phyloP scores from a whole-genome alignment of 1,140 invertebrate species.

The Pachypsylla venusta region DNA sequence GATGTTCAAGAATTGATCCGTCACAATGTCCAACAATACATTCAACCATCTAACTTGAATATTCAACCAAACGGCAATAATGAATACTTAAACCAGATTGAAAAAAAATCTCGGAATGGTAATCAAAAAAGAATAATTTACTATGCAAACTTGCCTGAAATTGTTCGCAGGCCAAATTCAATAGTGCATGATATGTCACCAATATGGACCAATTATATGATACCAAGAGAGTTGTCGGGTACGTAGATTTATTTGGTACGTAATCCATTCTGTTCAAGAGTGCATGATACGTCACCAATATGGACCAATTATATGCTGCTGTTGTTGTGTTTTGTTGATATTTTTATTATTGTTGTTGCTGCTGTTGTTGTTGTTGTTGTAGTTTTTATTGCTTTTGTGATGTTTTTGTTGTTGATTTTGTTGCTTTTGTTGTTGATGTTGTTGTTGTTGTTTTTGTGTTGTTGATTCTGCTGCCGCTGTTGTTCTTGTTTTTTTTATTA shows the following conservation, averaged over 20 bases:
- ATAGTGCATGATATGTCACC: neutral
- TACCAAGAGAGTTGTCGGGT: neutral
- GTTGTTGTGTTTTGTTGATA: too few relatives aligned
- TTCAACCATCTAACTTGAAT: neutral
- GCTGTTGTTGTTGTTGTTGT: too few relatives aligned
- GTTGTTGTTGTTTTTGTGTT: too few relatives aligned
- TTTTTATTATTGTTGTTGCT: too few relatives aligned
- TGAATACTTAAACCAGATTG: neutral
- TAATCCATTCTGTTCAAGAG: too few relatives aligned
- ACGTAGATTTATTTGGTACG: neutral
- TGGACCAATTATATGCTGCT: constrained; percentile 1
- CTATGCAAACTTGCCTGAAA: constrained; percentile 34
- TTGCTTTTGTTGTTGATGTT: too few relatives aligned
- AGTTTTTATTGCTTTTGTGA: too few relatives aligned
- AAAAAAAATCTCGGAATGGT: neutral
- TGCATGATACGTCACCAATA: neutral
- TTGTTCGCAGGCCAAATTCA: constrained; percentile 29
- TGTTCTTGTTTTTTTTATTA: too few relatives aligned
- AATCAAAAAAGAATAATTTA: constrained; percentile 33
- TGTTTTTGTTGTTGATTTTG: too few relatives aligned
- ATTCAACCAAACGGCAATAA: neutral
- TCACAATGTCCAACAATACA: constrained; percentile 5
- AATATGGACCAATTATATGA: neutral
- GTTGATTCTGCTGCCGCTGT: too few relatives aligned
- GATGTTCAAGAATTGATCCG: neutral